These are phyloP conservation scores for Yponomeuta sedellus DNA, from an alignment of 2,888 invertebrate species.

Conservation along the genomic window DNA sequence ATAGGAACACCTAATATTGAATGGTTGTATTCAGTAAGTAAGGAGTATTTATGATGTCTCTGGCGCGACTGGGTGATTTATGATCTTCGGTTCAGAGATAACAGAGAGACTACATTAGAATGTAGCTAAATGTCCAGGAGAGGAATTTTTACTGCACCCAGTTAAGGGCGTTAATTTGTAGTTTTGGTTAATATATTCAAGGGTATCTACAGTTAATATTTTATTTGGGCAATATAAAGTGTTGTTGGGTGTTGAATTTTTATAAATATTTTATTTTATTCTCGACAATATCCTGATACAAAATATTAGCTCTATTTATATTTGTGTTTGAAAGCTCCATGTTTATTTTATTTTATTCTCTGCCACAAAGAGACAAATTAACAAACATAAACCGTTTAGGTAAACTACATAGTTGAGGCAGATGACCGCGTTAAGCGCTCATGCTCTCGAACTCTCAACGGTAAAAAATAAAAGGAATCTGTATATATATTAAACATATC, in stretches of 20 bases:
- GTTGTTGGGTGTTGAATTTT: too few relatives aligned
- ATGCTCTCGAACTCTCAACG: background rate
- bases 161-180: slow-evolving; percentile 52
- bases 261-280: background rate
- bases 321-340: too few relatives aligned
- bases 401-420: slow-evolving; percentile 31
- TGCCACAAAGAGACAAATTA: background rate
- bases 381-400: background rate
- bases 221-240: slow-evolving; percentile 17
- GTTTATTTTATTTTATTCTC: background rate
- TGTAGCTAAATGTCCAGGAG: slow-evolving; percentile 49
- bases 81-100: slow-evolving; percentile 37
- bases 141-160: slow-evolving; percentile 62
- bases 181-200: slow-evolving; percentile 37
- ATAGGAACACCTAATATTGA: slow-evolving; percentile 33
- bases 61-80: slow-evolving; percentile 43
- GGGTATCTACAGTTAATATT: slow-evolving; percentile 39
- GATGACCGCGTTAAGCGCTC: slow-evolving; percentile 44
- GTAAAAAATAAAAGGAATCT: background rate
- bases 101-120: slow-evolving; percentile 43
- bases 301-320: too few relatives aligned
- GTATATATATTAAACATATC: background rate
- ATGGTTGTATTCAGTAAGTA: slow-evolving; percentile 33
- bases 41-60: slow-evolving; percentile 37
- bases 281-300: too few relatives aligned